These are phyloP conservation scores for Herpailurus yagouaroundi DNA, from an alignment of 2,113 vertebrate species.

Conservation along the genomic window DNA sequence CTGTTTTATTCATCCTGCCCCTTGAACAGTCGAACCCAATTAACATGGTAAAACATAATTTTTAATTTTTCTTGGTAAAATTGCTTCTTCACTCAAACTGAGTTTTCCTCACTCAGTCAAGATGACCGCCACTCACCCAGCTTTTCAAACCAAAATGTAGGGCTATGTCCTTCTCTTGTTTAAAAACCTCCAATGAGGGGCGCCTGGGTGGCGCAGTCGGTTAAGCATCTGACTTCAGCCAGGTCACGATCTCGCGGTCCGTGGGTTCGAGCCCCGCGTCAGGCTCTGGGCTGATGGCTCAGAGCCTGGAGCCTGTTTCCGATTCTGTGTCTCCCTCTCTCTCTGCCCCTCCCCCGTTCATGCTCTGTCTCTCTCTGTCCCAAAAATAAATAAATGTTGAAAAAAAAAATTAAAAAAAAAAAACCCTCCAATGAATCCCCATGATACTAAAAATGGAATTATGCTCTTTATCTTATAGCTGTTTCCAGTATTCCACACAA, in stretches of 20 bases:
- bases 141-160: neutral
- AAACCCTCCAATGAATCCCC: neutral
- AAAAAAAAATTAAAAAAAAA: no score
- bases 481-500: neutral
- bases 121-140: neutral
- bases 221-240: no score
- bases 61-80: neutral
- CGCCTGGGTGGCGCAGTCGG: no score
- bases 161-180: neutral
- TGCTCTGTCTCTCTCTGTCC: no score
- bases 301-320: no score
- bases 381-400: no score
- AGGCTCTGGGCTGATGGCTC: no score
- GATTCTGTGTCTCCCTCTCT: no score
- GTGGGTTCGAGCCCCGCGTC: no score
- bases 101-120: neutral
- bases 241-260: no score
- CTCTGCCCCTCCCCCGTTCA: no score
- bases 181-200: neutral
- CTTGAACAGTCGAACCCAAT: neutral
- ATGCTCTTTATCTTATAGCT: neutral
- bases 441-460: neutral
- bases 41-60: neutral
- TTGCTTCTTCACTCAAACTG: neutral
- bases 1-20: neutral